phyloP scores from a whole-genome alignment of 2,113 vertebrate genomes.

The Crotalus helleri region DNA sequence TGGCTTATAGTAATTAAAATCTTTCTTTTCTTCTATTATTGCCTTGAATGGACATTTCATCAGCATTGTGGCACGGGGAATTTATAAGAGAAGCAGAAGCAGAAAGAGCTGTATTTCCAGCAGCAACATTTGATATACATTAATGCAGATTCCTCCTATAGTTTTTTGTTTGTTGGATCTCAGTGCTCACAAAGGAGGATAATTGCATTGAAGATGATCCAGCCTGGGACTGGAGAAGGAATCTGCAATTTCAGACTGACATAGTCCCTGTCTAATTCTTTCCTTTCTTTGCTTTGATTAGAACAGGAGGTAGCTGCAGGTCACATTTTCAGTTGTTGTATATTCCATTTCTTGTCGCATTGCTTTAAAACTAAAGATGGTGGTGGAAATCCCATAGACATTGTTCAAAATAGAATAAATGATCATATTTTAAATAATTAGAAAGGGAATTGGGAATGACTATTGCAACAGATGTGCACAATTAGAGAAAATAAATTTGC shows the following conservation, averaged over 20 bases:
- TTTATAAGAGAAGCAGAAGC: neutral
- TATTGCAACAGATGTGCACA: neutral
- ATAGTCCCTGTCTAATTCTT: neutral
- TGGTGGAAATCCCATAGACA: neutral
- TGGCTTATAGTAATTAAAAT: neutral
- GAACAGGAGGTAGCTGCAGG: neutral
- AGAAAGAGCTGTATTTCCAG: neutral
- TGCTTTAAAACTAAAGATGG: neutral
- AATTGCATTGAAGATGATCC: neutral
- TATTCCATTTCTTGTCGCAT: neutral
- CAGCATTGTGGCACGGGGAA: neutral
- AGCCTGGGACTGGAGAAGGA: neutral
- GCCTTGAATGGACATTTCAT: neutral
- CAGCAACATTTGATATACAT: neutral
- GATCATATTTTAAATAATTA: neutral
- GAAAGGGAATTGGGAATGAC: neutral
- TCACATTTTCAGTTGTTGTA: neutral
- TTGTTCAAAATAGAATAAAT: neutral
- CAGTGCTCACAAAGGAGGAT: neutral
- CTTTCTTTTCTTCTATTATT: neutral
- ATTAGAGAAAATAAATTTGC: neutral
- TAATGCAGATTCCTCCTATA: neutral
- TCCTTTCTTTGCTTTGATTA: neutral
- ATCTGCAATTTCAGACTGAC: neutral
- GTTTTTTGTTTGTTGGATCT: neutral